Evolutionary conservation across 2,888 invertebrate genomes (phyloP).

Genomic region (Agrilus cyanescens): DNA sequence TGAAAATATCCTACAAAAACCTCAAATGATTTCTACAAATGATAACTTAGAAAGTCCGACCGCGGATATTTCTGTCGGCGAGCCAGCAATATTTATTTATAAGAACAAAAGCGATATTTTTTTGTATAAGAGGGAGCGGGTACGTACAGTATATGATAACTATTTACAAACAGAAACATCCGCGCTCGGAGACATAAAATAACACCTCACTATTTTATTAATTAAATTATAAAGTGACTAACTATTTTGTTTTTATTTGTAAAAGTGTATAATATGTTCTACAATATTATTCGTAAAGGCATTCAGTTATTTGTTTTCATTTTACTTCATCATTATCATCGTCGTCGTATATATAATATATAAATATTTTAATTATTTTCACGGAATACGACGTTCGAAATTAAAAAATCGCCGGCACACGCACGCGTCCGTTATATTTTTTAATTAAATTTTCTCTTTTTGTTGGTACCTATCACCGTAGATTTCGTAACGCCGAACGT

Average conservation of each 20-base stretch:
- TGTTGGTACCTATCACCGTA: slow-evolving; percentile 16
- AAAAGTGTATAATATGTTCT: slow-evolving; percentile 36
- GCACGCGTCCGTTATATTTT: slow-evolving; percentile 5
- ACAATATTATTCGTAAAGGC: slow-evolving; percentile 38
- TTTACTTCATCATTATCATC: slow-evolving; percentile 3
- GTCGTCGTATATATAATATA: slow-evolving; percentile 21
- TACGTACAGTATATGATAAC: neutral
- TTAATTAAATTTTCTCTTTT: slow-evolving; percentile 29
- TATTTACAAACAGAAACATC: slow-evolving; percentile 17
- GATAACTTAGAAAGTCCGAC: slow-evolving; percentile 23
- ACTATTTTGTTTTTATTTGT: slow-evolving; percentile 30
- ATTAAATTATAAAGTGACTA: slow-evolving; percentile 31
- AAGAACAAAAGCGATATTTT: too few species aligned
- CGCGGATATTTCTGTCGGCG: slow-evolving; percentile 1
- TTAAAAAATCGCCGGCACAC: slow-evolving; percentile 25
- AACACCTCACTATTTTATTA: slow-evolving; percentile 30
- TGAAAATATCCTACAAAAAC: slow-evolving; percentile 39
- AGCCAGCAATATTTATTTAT: slow-evolving; percentile 1
- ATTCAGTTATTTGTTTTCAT: slow-evolving; percentile 38
- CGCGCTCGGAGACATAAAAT: slow-evolving; percentile 24
- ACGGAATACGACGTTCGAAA: slow-evolving; percentile 28
- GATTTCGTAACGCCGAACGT: slow-evolving; percentile 27
- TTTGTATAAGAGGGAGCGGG: too few species aligned
- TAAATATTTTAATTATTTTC: slow-evolving; percentile 31
- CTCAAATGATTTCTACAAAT: slow-evolving; percentile 36